These are phyloP conservation scores for Tursiops truncatus DNA, from an alignment of 2,113 vertebrate species.

Conservation along the genomic window DNA sequence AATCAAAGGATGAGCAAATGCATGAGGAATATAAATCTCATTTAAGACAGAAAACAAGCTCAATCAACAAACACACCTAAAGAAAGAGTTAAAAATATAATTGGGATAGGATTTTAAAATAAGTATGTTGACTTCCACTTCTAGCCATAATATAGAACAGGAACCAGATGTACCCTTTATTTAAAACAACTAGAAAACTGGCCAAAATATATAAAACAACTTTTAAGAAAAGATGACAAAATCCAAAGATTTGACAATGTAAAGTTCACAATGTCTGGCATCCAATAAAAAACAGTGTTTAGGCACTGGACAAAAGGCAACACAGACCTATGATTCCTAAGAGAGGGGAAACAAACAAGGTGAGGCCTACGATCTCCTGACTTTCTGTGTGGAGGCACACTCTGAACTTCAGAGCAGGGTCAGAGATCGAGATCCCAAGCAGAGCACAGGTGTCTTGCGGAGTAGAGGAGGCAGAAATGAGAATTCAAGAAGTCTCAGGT, in stretches of 20 bases:
- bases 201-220: neutral
- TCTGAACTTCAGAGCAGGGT: neutral
- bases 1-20: neutral
- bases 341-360: neutral
- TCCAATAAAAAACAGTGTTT: neutral
- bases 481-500: conserved; percentile 15
- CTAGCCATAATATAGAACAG: neutral
- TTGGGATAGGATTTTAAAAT: neutral
- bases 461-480: neutral
- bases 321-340: neutral
- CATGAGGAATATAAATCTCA: neutral
- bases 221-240: no score
- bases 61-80: neutral
- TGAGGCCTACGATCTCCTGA: neutral
- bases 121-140: neutral
- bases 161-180: neutral
- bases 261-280: no score
- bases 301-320: neutral
- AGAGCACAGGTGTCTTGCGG: neutral
- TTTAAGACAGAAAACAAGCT: conserved; percentile 18
- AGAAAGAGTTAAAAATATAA: conserved; percentile 40
- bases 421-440: neutral
- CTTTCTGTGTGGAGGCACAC: neutral
- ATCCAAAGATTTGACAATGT: no score
- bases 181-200: conserved; percentile 44